These are phyloP conservation scores for Sarcophaga bullata DNA, from an alignment of 1,140 invertebrate species.

Conservation along the genomic window DNA sequence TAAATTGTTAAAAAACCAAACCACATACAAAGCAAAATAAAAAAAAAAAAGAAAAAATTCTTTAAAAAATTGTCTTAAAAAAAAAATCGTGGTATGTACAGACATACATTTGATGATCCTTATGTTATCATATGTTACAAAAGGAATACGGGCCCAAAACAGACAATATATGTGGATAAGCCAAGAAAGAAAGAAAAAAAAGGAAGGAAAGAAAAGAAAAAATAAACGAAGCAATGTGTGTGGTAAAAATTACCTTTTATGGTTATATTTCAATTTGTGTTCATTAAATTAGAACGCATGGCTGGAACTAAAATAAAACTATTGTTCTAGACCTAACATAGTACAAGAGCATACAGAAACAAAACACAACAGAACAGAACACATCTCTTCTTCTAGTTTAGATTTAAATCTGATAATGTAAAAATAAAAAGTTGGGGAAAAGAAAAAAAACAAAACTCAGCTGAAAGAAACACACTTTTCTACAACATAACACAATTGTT, in stretches of 20 bases:
- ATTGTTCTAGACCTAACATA: constrained; percentile 23
- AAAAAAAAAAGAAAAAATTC: neutral
- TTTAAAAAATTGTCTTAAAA: neutral
- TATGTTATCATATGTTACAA: constrained; percentile 25
- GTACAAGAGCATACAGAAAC: neutral
- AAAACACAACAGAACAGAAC: neutral
- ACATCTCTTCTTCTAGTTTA: constrained; percentile 28
- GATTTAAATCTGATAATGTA: constrained; percentile 32
- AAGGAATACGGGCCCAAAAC: too few species aligned
- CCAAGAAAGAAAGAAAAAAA: neutral
- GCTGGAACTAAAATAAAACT: constrained; percentile 30
- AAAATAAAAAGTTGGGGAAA: neutral
- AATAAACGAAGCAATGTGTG: constrained; percentile 23
- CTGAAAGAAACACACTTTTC: neutral
- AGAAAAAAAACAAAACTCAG: neutral
- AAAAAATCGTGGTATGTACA: neutral
- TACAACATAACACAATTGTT: neutral
- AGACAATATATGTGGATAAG: too few species aligned
- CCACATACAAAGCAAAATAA: too few species aligned
- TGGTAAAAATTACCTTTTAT: constrained; percentile 38
- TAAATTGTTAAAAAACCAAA: constrained; percentile 3
- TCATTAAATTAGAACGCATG: constrained; percentile 42
- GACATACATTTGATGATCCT: constrained; percentile 29
- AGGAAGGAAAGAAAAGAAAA: neutral
- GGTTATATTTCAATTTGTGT: constrained; percentile 41